These are phyloP conservation scores for Corydoras maculifer DNA, from an alignment of 2,113 vertebrate species.

Conservation along the genomic window DNA sequence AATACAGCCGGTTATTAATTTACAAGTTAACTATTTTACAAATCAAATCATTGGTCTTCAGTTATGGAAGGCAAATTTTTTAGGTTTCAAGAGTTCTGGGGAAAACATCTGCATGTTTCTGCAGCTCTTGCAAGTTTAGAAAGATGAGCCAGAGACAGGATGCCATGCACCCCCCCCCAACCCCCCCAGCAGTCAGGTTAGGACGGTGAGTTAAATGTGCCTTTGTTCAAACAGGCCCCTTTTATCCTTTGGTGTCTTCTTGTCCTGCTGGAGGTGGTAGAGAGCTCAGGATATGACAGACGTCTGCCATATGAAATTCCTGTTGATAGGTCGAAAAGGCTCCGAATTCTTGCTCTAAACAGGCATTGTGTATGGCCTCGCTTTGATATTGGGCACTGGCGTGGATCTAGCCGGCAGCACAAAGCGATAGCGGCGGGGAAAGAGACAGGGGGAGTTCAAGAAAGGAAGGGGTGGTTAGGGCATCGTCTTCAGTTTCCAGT, in stretches of 20 bases:
- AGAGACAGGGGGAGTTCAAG: slow-evolving; percentile 44
- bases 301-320: slow-evolving; percentile 54
- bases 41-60: slow-evolving; percentile 47
- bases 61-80: slow-evolving; percentile 15
- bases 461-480: slow-evolving; percentile 42
- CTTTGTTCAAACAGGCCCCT: slow-evolving; percentile 41
- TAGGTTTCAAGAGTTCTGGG: not conserved
- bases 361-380: slow-evolving; percentile 62
- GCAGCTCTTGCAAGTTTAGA: slow-evolving; percentile 21
- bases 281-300: slow-evolving; percentile 53
- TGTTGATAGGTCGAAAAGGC: slow-evolving; percentile 38
- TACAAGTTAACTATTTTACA: slow-evolving; percentile 11
- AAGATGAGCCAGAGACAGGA: slow-evolving; percentile 44
- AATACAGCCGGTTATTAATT: slow-evolving; percentile 1
- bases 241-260: slow-evolving; percentile 35
- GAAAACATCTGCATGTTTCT: slow-evolving; percentile 1
- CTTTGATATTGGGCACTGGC: slow-evolving; percentile 67
- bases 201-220: slow-evolving; percentile 38
- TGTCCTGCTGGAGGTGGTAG: slow-evolving; percentile 26
- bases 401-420: slow-evolving; percentile 54
- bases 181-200: slow-evolving; percentile 17
- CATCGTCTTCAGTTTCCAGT: slow-evolving; percentile 59
- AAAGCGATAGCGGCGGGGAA: slow-evolving; percentile 40
- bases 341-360: slow-evolving; percentile 60
- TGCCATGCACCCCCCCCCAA: slow-evolving; percentile 1